Percentiles rank a stretch among this genome's conserved stretches.
Conservation (phyloP, 1,140 invertebrate genomes). For the Drosophila mojavensis region DNA sequence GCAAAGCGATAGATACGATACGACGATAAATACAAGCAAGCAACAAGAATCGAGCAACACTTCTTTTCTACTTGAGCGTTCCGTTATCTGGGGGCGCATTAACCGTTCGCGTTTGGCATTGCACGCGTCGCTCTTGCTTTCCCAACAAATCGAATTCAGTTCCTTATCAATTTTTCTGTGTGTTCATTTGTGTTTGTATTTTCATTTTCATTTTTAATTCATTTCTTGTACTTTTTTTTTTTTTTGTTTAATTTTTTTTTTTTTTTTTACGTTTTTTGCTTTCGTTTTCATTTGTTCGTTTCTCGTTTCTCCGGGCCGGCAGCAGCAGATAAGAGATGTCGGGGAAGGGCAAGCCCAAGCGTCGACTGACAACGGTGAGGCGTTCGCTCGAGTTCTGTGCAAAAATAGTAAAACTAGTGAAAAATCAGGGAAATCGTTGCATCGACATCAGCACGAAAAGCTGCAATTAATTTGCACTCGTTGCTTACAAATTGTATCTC, state of each 20-base stretch:
- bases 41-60: constrained; percentile 15
- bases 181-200: too few species aligned
- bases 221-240: constrained; percentile 5
- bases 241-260: constrained; percentile 1
- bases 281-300: neutral
- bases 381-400: too few species aligned
- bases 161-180: constrained; percentile 41
- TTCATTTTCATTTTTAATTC: too few species aligned
- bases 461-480: constrained; percentile 70
- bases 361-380: constrained; percentile 67
- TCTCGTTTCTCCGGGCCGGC: constrained; percentile 24
- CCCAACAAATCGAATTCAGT: constrained; percentile 43
- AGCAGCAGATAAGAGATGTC: constrained; percentile 66
- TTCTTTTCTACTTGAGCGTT: constrained; percentile 16
- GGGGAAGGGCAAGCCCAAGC: constrained; percentile 56
- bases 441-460: constrained; percentile 61
- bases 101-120: constrained; percentile 47
- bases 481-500: constrained; percentile 56
- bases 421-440: constrained; percentile 28
- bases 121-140: constrained; percentile 36
- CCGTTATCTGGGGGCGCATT: constrained; percentile 46
- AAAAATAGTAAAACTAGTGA: neutral
- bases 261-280: neutral
- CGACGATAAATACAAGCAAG: neutral
- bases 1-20: neutral